Conservation (phyloP, 2,888 invertebrate genomes). For the Notocelia uddmanniana region DNA sequence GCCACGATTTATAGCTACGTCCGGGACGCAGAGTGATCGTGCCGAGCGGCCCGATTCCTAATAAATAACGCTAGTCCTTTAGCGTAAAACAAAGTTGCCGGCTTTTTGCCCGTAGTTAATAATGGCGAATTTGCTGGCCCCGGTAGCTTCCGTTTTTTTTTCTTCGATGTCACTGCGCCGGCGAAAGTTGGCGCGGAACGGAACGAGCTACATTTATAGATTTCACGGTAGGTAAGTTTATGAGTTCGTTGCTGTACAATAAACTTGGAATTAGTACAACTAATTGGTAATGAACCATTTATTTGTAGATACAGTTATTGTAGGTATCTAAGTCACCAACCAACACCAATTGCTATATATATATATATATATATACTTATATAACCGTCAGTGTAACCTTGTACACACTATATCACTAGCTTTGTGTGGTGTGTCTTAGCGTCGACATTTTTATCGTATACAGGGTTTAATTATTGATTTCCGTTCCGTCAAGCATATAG, state of each 20-base stretch:
- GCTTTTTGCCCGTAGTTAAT: slow-evolving; percentile 45
- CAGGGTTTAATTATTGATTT: too few relatives aligned
- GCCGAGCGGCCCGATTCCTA: slow-evolving; percentile 71
- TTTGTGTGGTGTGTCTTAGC: too few relatives aligned
- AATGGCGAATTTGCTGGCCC: slow-evolving; percentile 41
- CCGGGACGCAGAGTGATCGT: slow-evolving; percentile 69
- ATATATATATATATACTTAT: too few relatives aligned
- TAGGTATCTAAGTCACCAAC: too few relatives aligned
- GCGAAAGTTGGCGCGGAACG: slow-evolving; percentile 28
- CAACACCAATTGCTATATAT: too few relatives aligned
- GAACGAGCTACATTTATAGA: not conserved
- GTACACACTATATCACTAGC: too few relatives aligned
- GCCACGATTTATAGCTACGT: slow-evolving; percentile 68
- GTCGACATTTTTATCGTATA: too few relatives aligned
- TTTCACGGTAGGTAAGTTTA: slow-evolving; percentile 41
- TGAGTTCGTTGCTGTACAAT: not conserved
- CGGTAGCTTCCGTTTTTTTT: slow-evolving; percentile 36
- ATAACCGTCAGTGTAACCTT: too few relatives aligned
- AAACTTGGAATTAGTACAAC: not conserved
- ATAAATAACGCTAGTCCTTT: slow-evolving; percentile 74
- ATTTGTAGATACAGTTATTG: too few relatives aligned
- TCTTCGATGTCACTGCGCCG: slow-evolving; percentile 31
- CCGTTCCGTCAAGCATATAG: too few relatives aligned
- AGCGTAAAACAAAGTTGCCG: slow-evolving; percentile 53
- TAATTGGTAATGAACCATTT: not conserved